Evolutionary conservation across 53 echinoderm and acorn worm species (phyloP), one percentile per base, ranked within the genome.

Genomic region (Echinarachnius parma): DNA sequence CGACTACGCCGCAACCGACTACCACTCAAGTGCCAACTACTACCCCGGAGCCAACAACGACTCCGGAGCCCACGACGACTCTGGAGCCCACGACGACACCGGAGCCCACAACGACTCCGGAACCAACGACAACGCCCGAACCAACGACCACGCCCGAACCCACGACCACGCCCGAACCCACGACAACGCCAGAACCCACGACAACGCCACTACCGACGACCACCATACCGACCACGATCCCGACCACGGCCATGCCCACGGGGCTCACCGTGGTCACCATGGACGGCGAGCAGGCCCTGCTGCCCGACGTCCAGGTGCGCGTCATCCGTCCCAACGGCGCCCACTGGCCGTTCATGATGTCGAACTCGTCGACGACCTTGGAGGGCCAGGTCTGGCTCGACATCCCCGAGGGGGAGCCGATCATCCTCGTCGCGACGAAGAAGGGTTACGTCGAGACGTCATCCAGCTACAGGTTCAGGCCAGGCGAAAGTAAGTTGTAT

Each of bases 251-350:
- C 3, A 28, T 56, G 0, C 74, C 74, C 2, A 72, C 55, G 9
- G 74, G 74, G 4, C 42, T 72, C 21, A 72, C 74, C 11, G 42
- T 72, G 16, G 16, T 72, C 16, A 56, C 74, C 56, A n/a, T 72
- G 42, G 74, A 72, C 11, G 74, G 74, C 8, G 56, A 72, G 44
- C 74, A 72, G 57, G 74, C 74, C 23, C 57, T 72, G 55, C 44
- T 72, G 5, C 74, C 74, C 18, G 57, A 72, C 19, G 57, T 72
- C 34, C 55, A 56, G 26, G 57, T 72, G 19, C 74, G 74, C 5
- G 55, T 72, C 1, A 72, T 72, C 44, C 34, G 74, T 39, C 74
- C 74, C 1, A 72, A 37, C 2, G 9, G 55, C 14, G 4, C 33
- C 3, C 56, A 72, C 44, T 72, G 55, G 56, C 74, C 74, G 11